Evolutionary conservation across 2,888 invertebrate genomes (phyloP).

Genomic region (Amphimallon solstitiale): DNA sequence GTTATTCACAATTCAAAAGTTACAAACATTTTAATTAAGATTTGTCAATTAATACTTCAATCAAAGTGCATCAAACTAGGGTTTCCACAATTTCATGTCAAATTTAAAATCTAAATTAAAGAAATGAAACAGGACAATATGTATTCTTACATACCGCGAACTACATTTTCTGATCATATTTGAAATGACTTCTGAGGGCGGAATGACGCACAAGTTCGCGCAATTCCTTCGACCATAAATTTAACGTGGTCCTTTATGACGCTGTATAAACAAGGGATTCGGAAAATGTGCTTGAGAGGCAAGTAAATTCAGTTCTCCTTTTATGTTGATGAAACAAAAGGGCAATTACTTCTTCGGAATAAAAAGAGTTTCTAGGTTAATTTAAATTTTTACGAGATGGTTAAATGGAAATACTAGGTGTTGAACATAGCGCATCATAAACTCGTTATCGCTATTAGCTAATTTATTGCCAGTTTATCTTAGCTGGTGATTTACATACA

Average conservation of each 20-base stretch:
- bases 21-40: no score
- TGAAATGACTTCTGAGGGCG: not conserved
- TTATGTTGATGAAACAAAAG: not conserved
- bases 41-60: no score
- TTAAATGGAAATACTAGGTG: not conserved
- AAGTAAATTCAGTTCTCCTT: not conserved
- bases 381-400: not conserved
- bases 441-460: no score
- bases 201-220: not conserved
- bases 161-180: not conserved
- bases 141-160: no score
- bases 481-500: no score
- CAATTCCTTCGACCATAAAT: slow-evolving; percentile 1
- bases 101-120: no score
- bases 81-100: no score
- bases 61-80: no score
- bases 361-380: not conserved
- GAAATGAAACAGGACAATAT: no score
- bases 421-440: no score
- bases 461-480: no score
- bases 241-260: slow-evolving; percentile 7
- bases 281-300: not conserved
- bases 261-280: not conserved
- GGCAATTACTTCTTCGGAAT: slow-evolving; percentile 5
- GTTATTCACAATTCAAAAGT: no score